Evolutionary conservation across 2,113 vertebrate species (phyloP).

Genomic region (Percina caprodes): DNA sequence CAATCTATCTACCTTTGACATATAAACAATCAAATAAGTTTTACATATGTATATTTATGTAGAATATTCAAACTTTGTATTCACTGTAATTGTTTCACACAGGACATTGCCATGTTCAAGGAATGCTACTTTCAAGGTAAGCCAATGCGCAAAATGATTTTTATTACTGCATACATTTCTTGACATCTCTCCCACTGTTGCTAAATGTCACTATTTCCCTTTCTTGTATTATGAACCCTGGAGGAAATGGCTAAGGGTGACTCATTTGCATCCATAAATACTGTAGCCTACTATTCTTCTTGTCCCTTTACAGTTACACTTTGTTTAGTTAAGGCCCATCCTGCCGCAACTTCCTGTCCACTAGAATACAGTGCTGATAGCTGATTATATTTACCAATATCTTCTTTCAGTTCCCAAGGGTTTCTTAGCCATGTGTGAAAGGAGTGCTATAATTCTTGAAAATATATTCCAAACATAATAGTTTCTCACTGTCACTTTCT

Average conservation of each 20-base stretch:
- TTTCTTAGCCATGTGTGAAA: neutral
- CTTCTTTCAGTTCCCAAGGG: neutral
- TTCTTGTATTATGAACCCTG: constrained; percentile 9
- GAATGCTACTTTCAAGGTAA: constrained; percentile 85
- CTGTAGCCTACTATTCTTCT: constrained; percentile 12
- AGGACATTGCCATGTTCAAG: constrained; percentile 82
- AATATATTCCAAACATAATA: neutral
- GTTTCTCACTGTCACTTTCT: neutral
- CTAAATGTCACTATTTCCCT: neutral
- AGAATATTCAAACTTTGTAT: neutral
- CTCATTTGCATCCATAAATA: constrained; percentile 15
- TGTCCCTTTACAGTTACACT: constrained; percentile 4
- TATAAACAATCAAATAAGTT: neutral
- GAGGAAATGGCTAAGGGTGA: constrained; percentile 31
- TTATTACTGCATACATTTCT: neutral
- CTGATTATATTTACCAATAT: constrained; percentile 21
- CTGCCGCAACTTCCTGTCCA: constrained; percentile 48
- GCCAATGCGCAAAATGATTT: neutral
- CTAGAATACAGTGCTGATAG: neutral
- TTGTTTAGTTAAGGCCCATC: constrained; percentile 58
- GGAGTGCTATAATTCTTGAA: neutral
- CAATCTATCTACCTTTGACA: neutral
- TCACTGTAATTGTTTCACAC: constrained; percentile 28
- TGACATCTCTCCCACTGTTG: neutral
- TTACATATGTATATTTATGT: neutral